Evolutionary conservation across 2,888 invertebrate genomes (phyloP).

Genomic region (Zaprionus bogoriensis): DNA sequence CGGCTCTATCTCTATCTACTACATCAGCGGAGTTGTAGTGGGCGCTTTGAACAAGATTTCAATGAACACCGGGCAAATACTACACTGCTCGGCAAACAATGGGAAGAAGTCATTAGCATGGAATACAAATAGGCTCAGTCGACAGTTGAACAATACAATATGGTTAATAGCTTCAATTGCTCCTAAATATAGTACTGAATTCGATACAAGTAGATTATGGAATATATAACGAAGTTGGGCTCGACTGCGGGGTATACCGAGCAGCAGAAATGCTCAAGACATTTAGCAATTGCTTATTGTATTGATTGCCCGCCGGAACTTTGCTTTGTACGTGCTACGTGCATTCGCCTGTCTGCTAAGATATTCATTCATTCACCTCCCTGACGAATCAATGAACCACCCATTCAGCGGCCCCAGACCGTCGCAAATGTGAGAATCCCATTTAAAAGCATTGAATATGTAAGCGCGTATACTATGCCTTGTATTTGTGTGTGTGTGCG

Average conservation of each 20-base stretch:
- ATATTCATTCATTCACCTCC: slow-evolving; percentile 1
- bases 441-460: not conserved
- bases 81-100: not conserved
- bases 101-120: not conserved
- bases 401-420: not conserved
- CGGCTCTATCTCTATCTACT: too few species aligned
- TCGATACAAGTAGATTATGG: too few species aligned
- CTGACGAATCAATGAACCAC: not conserved
- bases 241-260: too few species aligned
- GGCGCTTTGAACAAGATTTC: not conserved
- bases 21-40: too few species aligned
- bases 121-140: not conserved
- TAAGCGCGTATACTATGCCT: not conserved
- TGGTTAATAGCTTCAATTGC: too few species aligned
- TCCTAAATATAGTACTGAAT: too few species aligned
- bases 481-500: not conserved
- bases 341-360: not conserved
- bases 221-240: too few species aligned
- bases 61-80: not conserved
- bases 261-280: too few species aligned
- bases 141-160: slow-evolving; percentile 2
- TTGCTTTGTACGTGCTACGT: not conserved
- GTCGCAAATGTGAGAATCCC: slow-evolving; percentile 24
- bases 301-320: too few species aligned
- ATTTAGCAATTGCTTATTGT: too few species aligned